A percentile compares a stretch with the other conserved stretches of the same genome.
These are phyloP conservation scores for Formica selysi DNA, from an alignment of 1,140 invertebrate genomes.

Conservation along the genomic window DNA sequence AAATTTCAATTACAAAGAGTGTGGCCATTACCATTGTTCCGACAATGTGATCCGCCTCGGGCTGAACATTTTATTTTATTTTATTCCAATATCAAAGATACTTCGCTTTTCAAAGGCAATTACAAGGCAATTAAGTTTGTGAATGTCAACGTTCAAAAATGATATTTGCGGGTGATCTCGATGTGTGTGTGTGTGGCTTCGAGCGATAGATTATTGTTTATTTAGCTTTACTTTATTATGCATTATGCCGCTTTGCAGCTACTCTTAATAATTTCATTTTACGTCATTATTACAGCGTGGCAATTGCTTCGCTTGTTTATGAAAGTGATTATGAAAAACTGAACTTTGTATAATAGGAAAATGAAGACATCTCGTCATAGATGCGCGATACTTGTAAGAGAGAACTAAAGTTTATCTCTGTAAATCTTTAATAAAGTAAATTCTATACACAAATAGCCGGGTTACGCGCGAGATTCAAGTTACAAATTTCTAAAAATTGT, in stretches of 20 bases:
- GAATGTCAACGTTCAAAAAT: constrained; percentile 26
- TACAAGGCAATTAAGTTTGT: constrained; percentile 26
- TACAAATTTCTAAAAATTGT: constrained; percentile 10
- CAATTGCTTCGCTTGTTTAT: constrained; percentile 8
- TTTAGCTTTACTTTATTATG: not conserved
- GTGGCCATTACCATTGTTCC: constrained; percentile 38
- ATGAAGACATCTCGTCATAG: not conserved
- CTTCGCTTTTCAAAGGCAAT: constrained; percentile 35
- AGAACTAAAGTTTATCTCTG: constrained; percentile 21
- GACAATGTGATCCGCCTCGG: constrained; percentile 16
- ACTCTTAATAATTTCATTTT: constrained; percentile 12
- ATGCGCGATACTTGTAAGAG: not conserved
- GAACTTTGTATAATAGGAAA: not conserved
- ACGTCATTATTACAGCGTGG: constrained; percentile 7
- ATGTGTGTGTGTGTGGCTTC: not conserved
- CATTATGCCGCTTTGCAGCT: not conserved
- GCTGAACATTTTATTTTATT: constrained; percentile 3
- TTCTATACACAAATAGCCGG: not conserved
- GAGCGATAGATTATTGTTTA: not conserved
- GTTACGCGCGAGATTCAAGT: not conserved
- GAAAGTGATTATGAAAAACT: constrained; percentile 7
- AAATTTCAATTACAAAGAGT: constrained; percentile 59
- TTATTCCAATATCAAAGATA: constrained; percentile 50
- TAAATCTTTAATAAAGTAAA: constrained; percentile 25
- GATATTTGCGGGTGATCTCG: constrained; percentile 5